phyloP scores from a whole-genome alignment of 2,113 vertebrate species.

The Guaruba guarouba region DNA sequence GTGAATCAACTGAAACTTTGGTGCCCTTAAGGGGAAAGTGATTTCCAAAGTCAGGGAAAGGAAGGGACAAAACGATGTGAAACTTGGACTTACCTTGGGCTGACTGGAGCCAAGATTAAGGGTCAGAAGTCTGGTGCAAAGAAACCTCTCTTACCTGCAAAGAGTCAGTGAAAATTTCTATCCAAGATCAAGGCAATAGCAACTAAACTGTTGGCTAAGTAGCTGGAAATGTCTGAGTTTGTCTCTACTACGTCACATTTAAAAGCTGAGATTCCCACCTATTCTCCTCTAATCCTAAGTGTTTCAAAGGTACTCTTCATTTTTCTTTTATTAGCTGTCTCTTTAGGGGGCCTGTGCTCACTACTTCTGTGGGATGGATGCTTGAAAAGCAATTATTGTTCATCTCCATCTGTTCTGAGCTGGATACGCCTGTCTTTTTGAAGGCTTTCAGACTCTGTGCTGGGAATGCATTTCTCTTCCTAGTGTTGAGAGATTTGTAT shows the following conservation, averaged over 20 bases:
- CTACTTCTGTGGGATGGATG: slow-evolving; percentile 10
- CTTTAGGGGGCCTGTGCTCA: neutral
- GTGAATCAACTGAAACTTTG: neutral
- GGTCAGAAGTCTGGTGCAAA: neutral
- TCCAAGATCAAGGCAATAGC: neutral
- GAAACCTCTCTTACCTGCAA: neutral
- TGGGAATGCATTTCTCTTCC: slow-evolving; percentile 31
- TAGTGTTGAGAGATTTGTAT: slow-evolving; percentile 26
- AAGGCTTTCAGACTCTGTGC: neutral
- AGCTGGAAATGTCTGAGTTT: neutral
- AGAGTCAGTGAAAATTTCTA: neutral
- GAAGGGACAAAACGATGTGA: neutral
- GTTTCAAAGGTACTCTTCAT: neutral
- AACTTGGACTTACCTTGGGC: neutral
- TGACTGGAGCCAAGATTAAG: neutral
- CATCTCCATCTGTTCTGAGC: slow-evolving; percentile 35
- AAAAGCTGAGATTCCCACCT: neutral
- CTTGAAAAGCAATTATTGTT: slow-evolving; percentile 50
- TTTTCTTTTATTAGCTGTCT: slow-evolving; percentile 29
- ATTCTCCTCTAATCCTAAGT: neutral
- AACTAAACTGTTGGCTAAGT: neutral
- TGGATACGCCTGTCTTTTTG: slow-evolving; percentile 3
- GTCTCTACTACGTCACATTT: neutral
- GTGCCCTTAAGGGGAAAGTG: neutral
- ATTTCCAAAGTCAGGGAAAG: neutral